Percentiles rank a stretch among this genome's conserved stretches.
Conservation (phyloP, 1,140 invertebrate genomes). For the Drosophila grimshawi region DNA sequence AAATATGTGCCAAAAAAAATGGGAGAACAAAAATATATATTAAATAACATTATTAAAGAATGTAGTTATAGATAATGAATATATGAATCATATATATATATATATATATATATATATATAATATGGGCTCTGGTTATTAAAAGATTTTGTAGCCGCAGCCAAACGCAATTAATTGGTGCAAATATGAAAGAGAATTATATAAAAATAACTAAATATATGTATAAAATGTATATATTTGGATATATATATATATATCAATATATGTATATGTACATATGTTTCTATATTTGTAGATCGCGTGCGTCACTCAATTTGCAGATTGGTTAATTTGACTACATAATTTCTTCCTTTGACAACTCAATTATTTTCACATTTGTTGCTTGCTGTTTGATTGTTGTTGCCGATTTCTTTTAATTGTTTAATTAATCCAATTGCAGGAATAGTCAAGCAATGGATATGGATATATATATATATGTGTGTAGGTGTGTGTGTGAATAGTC, state of each 20-base stretch:
- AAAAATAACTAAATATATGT: constrained; percentile 62
- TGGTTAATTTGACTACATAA: constrained; percentile 41
- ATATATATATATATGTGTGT: constrained; percentile 9
- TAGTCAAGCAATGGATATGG: constrained; percentile 7
- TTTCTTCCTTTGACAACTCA: constrained; percentile 44
- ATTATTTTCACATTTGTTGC: constrained; percentile 15
- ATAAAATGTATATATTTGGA: constrained; percentile 24
- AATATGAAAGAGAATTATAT: constrained; percentile 46
- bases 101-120: neutral
- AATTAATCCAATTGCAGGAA: constrained; percentile 80
- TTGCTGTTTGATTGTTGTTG: constrained; percentile 31
- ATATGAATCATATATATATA: neutral
- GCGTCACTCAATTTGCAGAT: constrained; percentile 56
- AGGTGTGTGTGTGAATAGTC: constrained; percentile 28
- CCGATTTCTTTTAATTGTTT: constrained; percentile 64
- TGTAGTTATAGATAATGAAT: neutral
- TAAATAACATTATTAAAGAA: neutral
- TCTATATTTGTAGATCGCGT: constrained; percentile 45
- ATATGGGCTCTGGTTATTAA: constrained; percentile 26
- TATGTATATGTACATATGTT: constrained; percentile 20
- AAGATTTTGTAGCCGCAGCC: constrained; percentile 25
- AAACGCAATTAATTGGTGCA: constrained; percentile 64
- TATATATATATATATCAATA: constrained; percentile 28
- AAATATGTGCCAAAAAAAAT: neutral
- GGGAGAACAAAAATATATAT: neutral